These are phyloP conservation scores for Greenwoodochromis staneri DNA, from an alignment of 2,113 vertebrate genomes.

Conservation along the genomic window DNA sequence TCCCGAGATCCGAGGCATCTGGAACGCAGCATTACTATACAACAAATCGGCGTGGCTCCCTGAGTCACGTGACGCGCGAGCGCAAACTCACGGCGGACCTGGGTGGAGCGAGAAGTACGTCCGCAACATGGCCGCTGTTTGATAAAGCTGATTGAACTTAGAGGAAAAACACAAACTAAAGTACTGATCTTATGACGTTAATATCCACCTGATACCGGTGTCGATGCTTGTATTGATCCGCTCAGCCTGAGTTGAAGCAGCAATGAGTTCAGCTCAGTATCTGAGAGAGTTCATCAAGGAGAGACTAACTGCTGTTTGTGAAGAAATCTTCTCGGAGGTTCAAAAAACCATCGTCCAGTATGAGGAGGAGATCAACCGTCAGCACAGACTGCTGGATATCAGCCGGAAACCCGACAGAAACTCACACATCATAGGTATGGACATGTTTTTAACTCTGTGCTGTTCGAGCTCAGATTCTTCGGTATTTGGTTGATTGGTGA, in stretches of 20 bases:
- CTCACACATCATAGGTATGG: not conserved
- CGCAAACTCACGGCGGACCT: not conserved
- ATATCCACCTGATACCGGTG: not conserved
- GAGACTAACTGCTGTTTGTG: no score
- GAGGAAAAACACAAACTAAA: not conserved
- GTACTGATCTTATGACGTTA: not conserved
- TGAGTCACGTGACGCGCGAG: not conserved
- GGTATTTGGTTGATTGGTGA: no score
- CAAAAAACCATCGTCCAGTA: no score
- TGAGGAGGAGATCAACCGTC: no score
- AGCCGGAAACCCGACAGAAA: not conserved
- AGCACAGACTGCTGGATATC: not conserved
- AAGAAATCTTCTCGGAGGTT: no score
- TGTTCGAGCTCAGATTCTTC: no score
- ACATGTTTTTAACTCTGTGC: not conserved
- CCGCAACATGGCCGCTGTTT: not conserved
- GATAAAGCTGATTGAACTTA: not conserved
- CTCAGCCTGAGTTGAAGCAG: accelerated
- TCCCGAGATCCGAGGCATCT: not conserved
- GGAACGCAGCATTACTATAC: not conserved
- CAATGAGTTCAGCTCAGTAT: accelerated
- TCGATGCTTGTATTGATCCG: not conserved
- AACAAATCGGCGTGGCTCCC: not conserved
- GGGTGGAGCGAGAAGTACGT: not conserved
- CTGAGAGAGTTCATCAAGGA: not conserved